Base-by-base conservation (phyloP, 2,797 vertebrate species). In the Emys orbicularis region DNA sequence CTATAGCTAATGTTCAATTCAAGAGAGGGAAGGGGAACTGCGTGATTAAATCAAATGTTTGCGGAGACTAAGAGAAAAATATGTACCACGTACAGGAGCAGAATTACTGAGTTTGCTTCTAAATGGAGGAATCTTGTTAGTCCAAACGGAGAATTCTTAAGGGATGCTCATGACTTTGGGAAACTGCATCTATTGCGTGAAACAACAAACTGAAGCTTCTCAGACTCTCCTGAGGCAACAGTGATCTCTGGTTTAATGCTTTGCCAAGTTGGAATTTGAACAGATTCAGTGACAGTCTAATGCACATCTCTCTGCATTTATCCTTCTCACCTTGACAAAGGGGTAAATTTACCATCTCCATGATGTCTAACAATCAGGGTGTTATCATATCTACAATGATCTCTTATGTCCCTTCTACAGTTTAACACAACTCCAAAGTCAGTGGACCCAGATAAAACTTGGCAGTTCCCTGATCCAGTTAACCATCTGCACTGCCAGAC, bases 251-350 rank as follows among this genome's bases (percentile, higher is more conserved):
- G 31, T 34, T 56, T 37, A 74, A 18, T n/a, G 31, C 27, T 95
- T 93, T 95, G 79, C 91, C 79, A 80, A 79, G 27, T 74, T 79
- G 57, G 56, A 94, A 82, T 72, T 37, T 79, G 44, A 80, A 85
- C 83, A 89, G 47, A 44, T 47, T n/a, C 4, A 53, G 27, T 49
- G 25, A 37, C 65, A 44, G 77, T 94, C 57, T 84, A 93, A 91
- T 92, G 86, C 77, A 61, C 86, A 88, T 82, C 87, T 82, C 92
- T 54, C 37, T 88, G 27, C 31, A 74, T 77, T 12, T 0, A 0
- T 79, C 59, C 81, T 89, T 92, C 90, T 95, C 84, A 68, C 84
- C 95, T 86, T 31, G 81, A 86, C 37, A 83, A 34, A 81, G 31
- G 12, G 53, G 44, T 84, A 61, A 72, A 44, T 56, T 88, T 0